A percentile compares a stretch with the other conserved stretches of the same genome.
Evolutionary conservation across 2,113 vertebrate genomes (phyloP).

Genomic region (Hymenochirus boettgeri): DNA sequence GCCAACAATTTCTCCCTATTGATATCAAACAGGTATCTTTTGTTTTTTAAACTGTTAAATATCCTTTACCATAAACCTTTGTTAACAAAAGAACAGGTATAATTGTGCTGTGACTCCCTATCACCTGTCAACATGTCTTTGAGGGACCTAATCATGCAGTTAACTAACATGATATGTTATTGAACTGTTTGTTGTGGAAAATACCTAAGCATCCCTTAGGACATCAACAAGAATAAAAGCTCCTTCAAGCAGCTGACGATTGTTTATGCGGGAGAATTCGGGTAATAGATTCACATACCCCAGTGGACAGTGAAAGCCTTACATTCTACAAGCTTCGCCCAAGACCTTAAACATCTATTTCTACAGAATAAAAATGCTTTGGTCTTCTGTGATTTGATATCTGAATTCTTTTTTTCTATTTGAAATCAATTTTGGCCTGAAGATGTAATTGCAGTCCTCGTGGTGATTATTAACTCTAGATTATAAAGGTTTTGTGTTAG

Average conservation of each 20-base stretch:
- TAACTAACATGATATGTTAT: too few relatives aligned
- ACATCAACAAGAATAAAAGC: neutral
- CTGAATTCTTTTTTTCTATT: conserved; percentile 38
- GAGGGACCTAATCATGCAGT: too few relatives aligned
- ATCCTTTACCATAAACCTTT: too few relatives aligned
- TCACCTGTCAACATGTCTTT: too few relatives aligned
- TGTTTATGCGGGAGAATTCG: too few relatives aligned
- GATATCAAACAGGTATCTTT: too few relatives aligned
- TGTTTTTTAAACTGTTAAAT: too few relatives aligned
- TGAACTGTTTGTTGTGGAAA: too few relatives aligned
- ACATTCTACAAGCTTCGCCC: conserved; percentile 35
- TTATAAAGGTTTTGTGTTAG: conserved; percentile 31
- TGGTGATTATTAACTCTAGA: conserved; percentile 26
- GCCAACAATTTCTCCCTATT: too few relatives aligned
- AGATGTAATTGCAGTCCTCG: conserved; percentile 38
- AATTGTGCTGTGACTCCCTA: too few relatives aligned
- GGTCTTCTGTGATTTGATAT: conserved; percentile 29
- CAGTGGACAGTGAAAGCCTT: conserved; percentile 21
- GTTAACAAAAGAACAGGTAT: too few relatives aligned
- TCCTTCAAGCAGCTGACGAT: neutral
- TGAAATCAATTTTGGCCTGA: conserved; percentile 34
- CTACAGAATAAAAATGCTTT: conserved; percentile 31
- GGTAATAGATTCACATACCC: conserved; percentile 18
- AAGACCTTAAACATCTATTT: conserved; percentile 25
- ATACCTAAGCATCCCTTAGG: neutral